A percentile compares a stretch with the other conserved stretches of the same genome.
Evolutionary conservation across 1,140 invertebrate species (phyloP).

Genomic region (Papilio polytes): DNA sequence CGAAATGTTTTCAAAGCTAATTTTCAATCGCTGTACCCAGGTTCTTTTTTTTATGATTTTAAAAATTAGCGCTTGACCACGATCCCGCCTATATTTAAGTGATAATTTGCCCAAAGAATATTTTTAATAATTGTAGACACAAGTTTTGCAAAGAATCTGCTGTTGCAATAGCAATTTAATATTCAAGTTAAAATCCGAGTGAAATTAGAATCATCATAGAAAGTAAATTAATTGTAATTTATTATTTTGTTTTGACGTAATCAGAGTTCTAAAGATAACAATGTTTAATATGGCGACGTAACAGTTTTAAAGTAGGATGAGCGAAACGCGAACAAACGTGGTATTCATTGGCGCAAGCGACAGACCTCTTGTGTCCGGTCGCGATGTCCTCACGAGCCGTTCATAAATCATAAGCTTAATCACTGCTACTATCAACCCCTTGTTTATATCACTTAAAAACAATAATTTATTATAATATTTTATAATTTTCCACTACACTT

Average conservation of each 20-base stretch:
- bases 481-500: constrained; percentile 3
- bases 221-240: background rate
- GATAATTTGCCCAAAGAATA: no score
- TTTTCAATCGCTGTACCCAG: no score
- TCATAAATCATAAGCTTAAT: constrained; percentile 7
- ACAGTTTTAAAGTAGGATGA: background rate
- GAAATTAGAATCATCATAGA: background rate
- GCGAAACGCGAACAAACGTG: background rate
- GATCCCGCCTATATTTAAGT: no score
- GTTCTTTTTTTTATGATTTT: no score
- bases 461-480: background rate
- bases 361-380: background rate
- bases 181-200: background rate
- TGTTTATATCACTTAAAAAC: constrained; percentile 2
- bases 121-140: no score
- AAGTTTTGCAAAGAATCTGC: no score
- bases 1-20: no score
- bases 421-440: constrained; percentile 3
- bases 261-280: background rate
- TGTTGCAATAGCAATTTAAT: background rate
- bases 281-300: background rate
- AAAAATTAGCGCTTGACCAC: no score
- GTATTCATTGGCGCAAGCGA: background rate
- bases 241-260: background rate
- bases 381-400: background rate